Conservation (phyloP, 2,888 invertebrate species). For the Argynnis bischoffii region DNA sequence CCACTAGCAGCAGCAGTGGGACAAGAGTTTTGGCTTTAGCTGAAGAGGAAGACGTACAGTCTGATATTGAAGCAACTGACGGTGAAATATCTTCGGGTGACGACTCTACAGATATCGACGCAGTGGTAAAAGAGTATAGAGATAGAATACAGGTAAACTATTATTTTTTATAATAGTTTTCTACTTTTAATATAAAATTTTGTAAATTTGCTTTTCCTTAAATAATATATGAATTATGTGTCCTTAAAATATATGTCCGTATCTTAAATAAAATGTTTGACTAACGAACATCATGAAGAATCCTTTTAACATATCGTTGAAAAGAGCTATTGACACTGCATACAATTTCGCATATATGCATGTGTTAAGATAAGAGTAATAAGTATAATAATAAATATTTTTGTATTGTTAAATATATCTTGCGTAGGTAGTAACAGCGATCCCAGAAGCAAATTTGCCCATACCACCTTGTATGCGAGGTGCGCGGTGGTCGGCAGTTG, state of each 20-base stretch:
- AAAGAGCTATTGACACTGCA: background rate
- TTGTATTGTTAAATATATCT: background rate
- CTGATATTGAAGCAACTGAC: conserved; percentile 77
- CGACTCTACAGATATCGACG: conserved; percentile 89
- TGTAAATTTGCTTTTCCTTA: no score
- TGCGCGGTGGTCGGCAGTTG: conserved; percentile 66
- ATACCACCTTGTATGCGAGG: conserved; percentile 66
- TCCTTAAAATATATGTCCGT: no score
- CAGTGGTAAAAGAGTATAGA: conserved; percentile 89
- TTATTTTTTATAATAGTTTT: background rate
- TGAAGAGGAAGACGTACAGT: conserved; percentile 63
- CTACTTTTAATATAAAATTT: no score
- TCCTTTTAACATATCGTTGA: background rate
- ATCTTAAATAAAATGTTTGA: no score
- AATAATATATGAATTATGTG: no score
- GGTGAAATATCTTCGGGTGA: conserved; percentile 82
- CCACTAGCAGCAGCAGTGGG: conserved; percentile 58
- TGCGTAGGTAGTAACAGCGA: conserved; percentile 70
- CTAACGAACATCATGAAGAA: no score
- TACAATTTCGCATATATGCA: background rate
- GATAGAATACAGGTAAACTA: conserved; percentile 85
- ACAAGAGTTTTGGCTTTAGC: conserved; percentile 53
- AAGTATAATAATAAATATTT: background rate
- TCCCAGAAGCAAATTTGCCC: conserved; percentile 69
- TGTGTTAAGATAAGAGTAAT: background rate